Conservation (phyloP, 2,888 invertebrate genomes). For the Gymnosoma rotundatum region DNA sequence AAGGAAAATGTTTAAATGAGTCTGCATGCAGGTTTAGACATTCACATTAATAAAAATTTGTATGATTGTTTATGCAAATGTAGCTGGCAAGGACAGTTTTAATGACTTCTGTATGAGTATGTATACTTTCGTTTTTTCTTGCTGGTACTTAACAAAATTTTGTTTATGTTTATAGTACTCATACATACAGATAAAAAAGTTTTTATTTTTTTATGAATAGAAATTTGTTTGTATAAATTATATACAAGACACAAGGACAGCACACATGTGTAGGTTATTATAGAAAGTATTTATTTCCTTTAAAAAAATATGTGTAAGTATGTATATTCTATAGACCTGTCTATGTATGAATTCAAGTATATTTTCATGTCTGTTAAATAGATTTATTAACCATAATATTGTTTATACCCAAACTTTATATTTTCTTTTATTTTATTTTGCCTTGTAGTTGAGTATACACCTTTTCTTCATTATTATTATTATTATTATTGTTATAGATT, state of each 20-base stretch:
- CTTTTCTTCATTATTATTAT: neutral
- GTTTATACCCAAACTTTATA: slow-evolving; percentile 36
- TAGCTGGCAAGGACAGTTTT: slow-evolving; percentile 65
- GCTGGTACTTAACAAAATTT: slow-evolving; percentile 5
- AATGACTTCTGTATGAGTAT: slow-evolving; percentile 54
- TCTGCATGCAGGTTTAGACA: slow-evolving; percentile 29
- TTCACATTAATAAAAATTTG: neutral
- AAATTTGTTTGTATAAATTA: neutral
- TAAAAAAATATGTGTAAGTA: neutral
- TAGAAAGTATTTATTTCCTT: too few relatives aligned
- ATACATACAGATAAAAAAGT: neutral
- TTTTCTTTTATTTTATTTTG: slow-evolving; percentile 37
- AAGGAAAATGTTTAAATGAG: slow-evolving; percentile 8
- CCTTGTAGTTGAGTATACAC: slow-evolving; percentile 1
- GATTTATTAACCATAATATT: slow-evolving; percentile 63
- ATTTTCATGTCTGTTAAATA: slow-evolving; percentile 46
- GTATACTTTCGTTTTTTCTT: slow-evolving; percentile 1
- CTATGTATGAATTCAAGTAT: slow-evolving; percentile 8
- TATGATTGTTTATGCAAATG: slow-evolving; percentile 31
- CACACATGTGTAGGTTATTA: neutral
- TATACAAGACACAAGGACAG: neutral
- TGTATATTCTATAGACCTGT: neutral
- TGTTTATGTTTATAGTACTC: slow-evolving; percentile 23
- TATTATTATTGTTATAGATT: neutral
- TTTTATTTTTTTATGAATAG: neutral